Conservation (phyloP, 2,888 invertebrate genomes). For the Scrobipalpa costella region DNA sequence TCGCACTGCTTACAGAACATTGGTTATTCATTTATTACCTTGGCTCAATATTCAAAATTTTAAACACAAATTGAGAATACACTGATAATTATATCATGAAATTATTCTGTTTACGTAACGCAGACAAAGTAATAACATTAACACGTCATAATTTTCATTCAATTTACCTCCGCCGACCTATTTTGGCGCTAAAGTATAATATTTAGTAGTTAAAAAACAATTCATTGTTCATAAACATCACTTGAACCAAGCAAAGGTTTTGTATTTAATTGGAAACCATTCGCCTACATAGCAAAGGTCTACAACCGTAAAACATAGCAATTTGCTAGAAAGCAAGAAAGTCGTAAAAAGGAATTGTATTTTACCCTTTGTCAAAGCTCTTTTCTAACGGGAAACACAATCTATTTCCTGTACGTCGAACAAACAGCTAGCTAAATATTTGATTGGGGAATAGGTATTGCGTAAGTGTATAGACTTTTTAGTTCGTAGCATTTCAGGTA, state of each 20-base stretch:
- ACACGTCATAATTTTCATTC: not conserved
- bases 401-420: conserved; percentile 18
- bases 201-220: not conserved
- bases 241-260: not conserved
- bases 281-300: conserved; percentile 14
- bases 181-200: not conserved
- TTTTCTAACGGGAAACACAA: conserved; percentile 23
- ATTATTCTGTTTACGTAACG: not conserved
- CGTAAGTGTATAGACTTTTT: not conserved
- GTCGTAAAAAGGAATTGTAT: conserved; percentile 33
- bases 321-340: conserved; percentile 29
- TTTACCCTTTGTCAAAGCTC: conserved; percentile 31
- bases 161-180: not conserved
- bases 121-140: not conserved
- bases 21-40: too few relatives aligned
- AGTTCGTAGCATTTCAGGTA: too few relatives aligned
- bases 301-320: conserved; percentile 27
- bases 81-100: too few relatives aligned
- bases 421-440: conserved; percentile 25
- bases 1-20: too few relatives aligned
- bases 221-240: not conserved
- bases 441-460: conserved; percentile 12
- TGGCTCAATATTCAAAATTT: too few relatives aligned
- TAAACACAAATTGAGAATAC: too few relatives aligned
- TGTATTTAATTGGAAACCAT: conserved; percentile 4